Percentiles rank a stretch among this genome's conserved stretches.
Evolutionary conservation across 2,888 invertebrate species (phyloP).

Genomic region (Drosophila neotestacea): DNA sequence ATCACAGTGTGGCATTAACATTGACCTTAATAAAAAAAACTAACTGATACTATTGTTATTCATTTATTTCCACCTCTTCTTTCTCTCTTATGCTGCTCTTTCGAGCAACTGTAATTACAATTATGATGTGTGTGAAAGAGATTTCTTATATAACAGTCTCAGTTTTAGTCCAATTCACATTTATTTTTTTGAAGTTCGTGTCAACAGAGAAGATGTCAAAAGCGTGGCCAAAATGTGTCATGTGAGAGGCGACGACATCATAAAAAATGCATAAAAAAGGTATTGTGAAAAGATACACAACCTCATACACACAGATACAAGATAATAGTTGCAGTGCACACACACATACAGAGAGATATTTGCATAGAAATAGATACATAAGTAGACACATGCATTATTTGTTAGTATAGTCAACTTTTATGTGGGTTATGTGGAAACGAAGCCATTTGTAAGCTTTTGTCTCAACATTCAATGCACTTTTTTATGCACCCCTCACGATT

Average conservation of each 20-base stretch:
- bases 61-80: constrained; percentile 27
- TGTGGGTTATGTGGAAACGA: constrained; percentile 58
- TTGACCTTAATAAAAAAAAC: constrained; percentile 77
- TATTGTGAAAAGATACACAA: constrained; percentile 20
- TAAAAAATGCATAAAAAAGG: constrained; percentile 34
- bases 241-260: constrained; percentile 22
- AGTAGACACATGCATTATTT: constrained; percentile 19
- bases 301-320: constrained; percentile 4
- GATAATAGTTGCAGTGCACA: constrained; percentile 42
- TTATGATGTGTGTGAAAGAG: constrained; percentile 48
- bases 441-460: constrained; percentile 59
- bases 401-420: constrained; percentile 46
- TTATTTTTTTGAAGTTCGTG: constrained; percentile 54
- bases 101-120: constrained; percentile 51
- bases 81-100: constrained; percentile 22
- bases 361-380: constrained; percentile 34
- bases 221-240: constrained; percentile 43
- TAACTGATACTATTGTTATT: constrained; percentile 51
- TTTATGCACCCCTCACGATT: constrained; percentile 48
- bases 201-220: constrained; percentile 57
- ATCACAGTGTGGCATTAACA: constrained; percentile 64
- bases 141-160: constrained; percentile 59
- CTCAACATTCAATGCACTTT: constrained; percentile 46
- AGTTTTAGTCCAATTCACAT: constrained; percentile 44
- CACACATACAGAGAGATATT: constrained; percentile 19